Base-by-base conservation (phyloP, 2,113 vertebrate species). In the Spilogale gracilis region DNA sequence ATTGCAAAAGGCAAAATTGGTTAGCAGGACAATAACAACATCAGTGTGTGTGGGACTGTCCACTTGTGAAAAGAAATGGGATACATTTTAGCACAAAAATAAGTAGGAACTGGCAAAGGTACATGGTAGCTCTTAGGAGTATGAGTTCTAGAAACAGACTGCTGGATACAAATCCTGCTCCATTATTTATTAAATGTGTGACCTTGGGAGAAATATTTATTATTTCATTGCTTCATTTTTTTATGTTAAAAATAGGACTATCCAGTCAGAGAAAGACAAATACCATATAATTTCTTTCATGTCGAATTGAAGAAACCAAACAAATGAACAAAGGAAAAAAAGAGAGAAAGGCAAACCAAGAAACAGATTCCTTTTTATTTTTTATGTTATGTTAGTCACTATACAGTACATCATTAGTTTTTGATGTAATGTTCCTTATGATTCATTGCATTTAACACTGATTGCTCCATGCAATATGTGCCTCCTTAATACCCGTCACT, bases 181-280 rank as follows among this genome's bases (percentile, higher is more conserved):
- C 58, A 71, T 60, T 83, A 54, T 65, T 74, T 54, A 71, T 27
- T 30, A 78, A 65, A 10, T n/a, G 7, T 30, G 23, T 50, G 54
- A 86, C 23, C 25, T 85, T 56, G 32, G 13, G 48, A 43, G 79
- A 93, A 30, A 32, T 91, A 74, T 20, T 89, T 74, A 60, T 61
- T 92, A 69, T 78, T 23, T 50, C 23, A 81, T 89, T 94, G 52
- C 25, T 85, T 96, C 58, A 23, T 12, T 82, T 27, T 89, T 95
- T 82, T n/a, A 32, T n/a, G 63, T 69, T 61, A 45, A 65, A 91
- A 61, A n/a, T 83, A 18, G 32, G 14, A 45, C 81, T 83, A 60
- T 91, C 69, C n/a, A 21, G 69, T 32, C 30, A 71, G 69, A 71
- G 69, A 71, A 71, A 43, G 18, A 38, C 69, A 71, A 71, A 21